Evolutionary conservation across 2,113 vertebrate genomes (phyloP), one percentile per base, ranked within the genome.

Genomic region (Nipponia nippon): DNA sequence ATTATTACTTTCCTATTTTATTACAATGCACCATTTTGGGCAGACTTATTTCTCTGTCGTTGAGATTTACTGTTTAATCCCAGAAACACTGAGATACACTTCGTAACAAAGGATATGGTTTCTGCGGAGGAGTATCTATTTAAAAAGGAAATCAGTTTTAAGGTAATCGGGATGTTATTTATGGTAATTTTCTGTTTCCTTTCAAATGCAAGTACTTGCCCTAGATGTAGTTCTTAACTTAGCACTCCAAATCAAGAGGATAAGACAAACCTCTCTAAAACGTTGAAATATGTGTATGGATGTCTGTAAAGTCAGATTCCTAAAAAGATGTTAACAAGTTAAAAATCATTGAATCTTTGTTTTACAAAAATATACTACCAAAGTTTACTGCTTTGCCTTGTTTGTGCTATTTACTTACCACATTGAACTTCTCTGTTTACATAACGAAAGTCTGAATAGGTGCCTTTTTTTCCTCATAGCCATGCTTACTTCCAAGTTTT

Each of bases 121-220:
- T 91, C n/a, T 69, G 22, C 22, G 56, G 32, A 73, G 26, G 46
- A 83, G 38, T 29, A 42, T 42, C 80, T 90, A 62, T 81, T 77
- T 93, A 55, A 56, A 91, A 96, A 89, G 42, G 15, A 87, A 95
- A 86, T 63, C 19, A 53, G 36, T 79, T 89, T 83, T 86, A 92
- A 76, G 26, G 47, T 84, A 92, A 82, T 79, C 40, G 76, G 59
- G 72, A 79, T 90, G 56, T 67, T 69, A 75, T 75, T 80, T 69
- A 40, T 38, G 59, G 10, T 84, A 73, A 75, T 56, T 93, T 97
- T 92, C 79, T 77, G 52, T 94, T 61, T 93, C 17, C 53, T 55
- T 94, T 96, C 55, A 84, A 87, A 65, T 42, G 4, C 58, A 95
- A 90, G 26, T 87, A 80, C 40, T 90, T 89, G 62, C 47, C 52